Evolutionary conservation across 2,797 vertebrate species (phyloP), one percentile per base, ranked within the genome.

Genomic region (Glyptemys insculpta): DNA sequence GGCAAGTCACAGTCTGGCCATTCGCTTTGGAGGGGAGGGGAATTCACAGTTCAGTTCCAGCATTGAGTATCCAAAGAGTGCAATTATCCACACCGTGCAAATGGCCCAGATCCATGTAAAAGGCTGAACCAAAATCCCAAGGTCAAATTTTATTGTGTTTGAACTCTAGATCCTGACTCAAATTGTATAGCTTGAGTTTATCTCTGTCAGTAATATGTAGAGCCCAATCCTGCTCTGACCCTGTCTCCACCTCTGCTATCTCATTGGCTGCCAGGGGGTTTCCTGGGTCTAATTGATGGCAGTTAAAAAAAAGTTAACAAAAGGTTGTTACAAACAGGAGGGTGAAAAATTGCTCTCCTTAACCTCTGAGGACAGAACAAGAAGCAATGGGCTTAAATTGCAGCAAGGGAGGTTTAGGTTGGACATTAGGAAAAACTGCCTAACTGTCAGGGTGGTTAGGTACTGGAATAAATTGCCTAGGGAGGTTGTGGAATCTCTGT

Each of bases 91-190:
- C 94, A 59, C 23, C 52, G 25, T 3, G 57, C 47, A 79, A 89
- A 80, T 52, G 2, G 37, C 2, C 14, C 18, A 4, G 85, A 85
- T 92, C 18, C 49, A 8, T 2, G 65, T 47, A 88, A 82, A 8
- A 85, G 11, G 8, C 4, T 84, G 88, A 91, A 85, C 3, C 1
- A 1, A 86, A 88, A 68, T 2, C 53, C 3, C 8, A 7, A 31
- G 1, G 0, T 0, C 2, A 82, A 94, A 93, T 27, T n/a, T 4
- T 5, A 88, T n/a, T 57, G 21, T 0, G 2, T 14, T 88, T 85
- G 56, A 54, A 91, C 44, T 34, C 59, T 79, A 16, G 84, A 88
- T 91, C 37, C 88, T 52, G 9, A 79, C 11, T 72, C 12, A 65
- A n/a, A 65, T 68, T 37, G 4, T 68, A 68, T 68, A n/a, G 62